Percentiles rank a stretch among this genome's conserved stretches.
Conservation (phyloP, 2,888 invertebrate genomes). For the Panorpa germanica region DNA sequence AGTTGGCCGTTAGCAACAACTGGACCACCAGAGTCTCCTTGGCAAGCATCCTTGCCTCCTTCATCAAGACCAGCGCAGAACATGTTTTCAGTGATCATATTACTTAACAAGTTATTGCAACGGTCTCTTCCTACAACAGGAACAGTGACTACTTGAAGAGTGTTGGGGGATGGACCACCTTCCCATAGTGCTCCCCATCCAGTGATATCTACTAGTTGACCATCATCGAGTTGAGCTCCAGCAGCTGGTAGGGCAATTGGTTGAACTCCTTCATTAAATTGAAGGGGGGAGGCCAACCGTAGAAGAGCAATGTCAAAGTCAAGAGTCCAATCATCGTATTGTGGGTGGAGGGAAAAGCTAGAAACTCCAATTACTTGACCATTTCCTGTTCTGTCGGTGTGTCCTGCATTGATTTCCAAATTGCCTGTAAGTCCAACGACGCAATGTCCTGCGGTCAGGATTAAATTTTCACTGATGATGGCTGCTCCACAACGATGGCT, state of each 20-base stretch:
- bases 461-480: slow-evolving; percentile 20
- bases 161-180: no score
- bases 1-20: no score
- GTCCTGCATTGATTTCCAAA: slow-evolving; percentile 31
- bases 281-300: slow-evolving; percentile 27
- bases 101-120: no score
- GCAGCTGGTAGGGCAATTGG: slow-evolving; percentile 24
- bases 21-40: slow-evolving; percentile 22
- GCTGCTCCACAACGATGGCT: slow-evolving; percentile 23
- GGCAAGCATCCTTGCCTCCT: slow-evolving; percentile 34
- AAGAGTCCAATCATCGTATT: slow-evolving; percentile 28
- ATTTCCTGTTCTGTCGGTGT: slow-evolving; percentile 25
- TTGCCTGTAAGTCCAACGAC: no score
- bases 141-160: no score
- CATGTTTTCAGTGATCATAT: no score
- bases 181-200: slow-evolving; percentile 21
- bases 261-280: slow-evolving; percentile 25
- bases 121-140: no score
- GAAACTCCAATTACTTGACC: slow-evolving; percentile 30
- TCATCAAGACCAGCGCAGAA: slow-evolving; percentile 35
- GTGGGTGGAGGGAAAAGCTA: slow-evolving; percentile 28
- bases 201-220: slow-evolving; percentile 19
- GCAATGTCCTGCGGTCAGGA: slow-evolving; percentile 24
- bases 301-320: slow-evolving; percentile 39
- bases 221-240: slow-evolving; percentile 18